These are phyloP conservation scores for Gymnogyps californianus DNA, from an alignment of 2,113 vertebrate species.

Conservation along the genomic window DNA sequence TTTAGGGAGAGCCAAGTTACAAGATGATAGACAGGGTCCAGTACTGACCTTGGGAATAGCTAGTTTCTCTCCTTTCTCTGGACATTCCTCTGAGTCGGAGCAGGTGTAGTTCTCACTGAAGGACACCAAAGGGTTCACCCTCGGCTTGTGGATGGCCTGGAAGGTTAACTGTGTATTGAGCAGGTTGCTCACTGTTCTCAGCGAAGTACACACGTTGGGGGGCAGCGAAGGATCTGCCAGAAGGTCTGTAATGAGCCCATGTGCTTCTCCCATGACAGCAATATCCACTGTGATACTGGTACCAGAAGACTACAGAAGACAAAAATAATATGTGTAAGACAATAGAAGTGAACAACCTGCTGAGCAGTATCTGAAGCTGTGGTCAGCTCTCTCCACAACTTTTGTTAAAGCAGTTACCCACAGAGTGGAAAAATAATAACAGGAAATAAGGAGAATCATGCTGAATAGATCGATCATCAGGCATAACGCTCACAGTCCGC, in stretches of 20 bases:
- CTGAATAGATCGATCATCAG: neutral
- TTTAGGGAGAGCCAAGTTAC: neutral
- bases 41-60: slow-evolving; percentile 87
- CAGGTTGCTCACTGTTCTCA: slow-evolving; percentile 94
- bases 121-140: slow-evolving; percentile 79
- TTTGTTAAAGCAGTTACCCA: neutral
- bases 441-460: neutral
- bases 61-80: slow-evolving; percentile 89
- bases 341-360: neutral
- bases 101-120: slow-evolving; percentile 86
- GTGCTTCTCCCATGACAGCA: slow-evolving; percentile 96
- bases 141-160: slow-evolving; percentile 88
- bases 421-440: neutral
- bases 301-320: slow-evolving; percentile 83
- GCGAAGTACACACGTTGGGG: slow-evolving; percentile 89
- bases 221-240: slow-evolving; percentile 92
- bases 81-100: slow-evolving; percentile 90
- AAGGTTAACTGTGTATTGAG: slow-evolving; percentile 94
- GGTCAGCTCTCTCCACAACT: neutral
- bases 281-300: slow-evolving; percentile 96
- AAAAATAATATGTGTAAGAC: neutral
- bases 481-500: neutral
- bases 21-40: neutral
- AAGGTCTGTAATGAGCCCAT: slow-evolving; percentile 94
- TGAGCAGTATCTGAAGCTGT: neutral